Percentiles rank a stretch among this genome's conserved stretches.
Conservation (phyloP, 1,140 invertebrate genomes). For the Cherax destructor region DNA sequence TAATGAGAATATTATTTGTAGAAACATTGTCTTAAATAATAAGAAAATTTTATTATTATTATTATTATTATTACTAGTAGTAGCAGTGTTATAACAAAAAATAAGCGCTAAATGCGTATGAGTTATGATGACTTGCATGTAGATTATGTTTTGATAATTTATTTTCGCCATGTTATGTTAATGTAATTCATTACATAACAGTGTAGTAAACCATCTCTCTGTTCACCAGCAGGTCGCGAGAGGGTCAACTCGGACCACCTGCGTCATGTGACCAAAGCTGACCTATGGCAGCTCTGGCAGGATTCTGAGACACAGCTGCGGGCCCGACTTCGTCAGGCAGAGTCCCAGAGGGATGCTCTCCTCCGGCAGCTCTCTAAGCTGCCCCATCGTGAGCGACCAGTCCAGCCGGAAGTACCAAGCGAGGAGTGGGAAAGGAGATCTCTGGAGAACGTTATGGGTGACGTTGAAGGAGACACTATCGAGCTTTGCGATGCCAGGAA, state of each 20-base stretch:
- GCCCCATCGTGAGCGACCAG: slow-evolving; percentile 10
- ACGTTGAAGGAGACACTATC: background rate
- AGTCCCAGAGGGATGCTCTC: slow-evolving; percentile 52
- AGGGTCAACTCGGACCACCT: slow-evolving; percentile 52
- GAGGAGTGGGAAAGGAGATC: slow-evolving; percentile 26
- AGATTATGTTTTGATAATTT: no score
- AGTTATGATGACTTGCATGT: no score
- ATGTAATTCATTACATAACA: no score
- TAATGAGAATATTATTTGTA: no score
- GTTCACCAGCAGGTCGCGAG: slow-evolving; percentile 32
- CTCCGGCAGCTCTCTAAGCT: slow-evolving; percentile 19
- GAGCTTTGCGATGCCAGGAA: background rate
- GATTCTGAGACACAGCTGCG: slow-evolving; percentile 54
- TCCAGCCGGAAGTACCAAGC: slow-evolving; percentile 16
- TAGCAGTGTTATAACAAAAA: no score
- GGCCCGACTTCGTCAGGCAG: slow-evolving; percentile 49
- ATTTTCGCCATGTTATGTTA: no score
- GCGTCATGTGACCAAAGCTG: slow-evolving; percentile 59
- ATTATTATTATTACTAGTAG: no score
- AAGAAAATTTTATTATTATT: no score
- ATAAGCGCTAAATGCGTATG: no score
- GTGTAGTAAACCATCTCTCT: background rate
- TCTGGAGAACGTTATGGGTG: slow-evolving; percentile 1
- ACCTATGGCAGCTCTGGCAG: slow-evolving; percentile 62
- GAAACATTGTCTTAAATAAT: no score